phyloP scores from a whole-genome alignment of 2,888 invertebrate genomes.

The Vanessa cardui region DNA sequence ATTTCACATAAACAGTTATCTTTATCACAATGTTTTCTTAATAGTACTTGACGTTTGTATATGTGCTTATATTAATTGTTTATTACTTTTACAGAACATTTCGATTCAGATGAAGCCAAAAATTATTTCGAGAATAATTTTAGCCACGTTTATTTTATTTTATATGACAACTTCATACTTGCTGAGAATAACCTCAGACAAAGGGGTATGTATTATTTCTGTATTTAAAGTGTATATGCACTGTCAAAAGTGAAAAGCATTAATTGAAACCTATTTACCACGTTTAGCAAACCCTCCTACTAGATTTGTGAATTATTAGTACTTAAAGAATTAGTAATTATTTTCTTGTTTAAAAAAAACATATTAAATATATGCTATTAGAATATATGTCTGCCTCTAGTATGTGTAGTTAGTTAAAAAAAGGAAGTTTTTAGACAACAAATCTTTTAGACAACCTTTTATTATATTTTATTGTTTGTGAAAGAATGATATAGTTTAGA shows the following conservation, averaged over 20 bases:
- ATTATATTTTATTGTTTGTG: too few relatives aligned
- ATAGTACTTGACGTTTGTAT: neutral
- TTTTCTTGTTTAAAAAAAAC: neutral
- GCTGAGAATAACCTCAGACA: slow-evolving; percentile 95
- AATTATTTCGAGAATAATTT: slow-evolving; percentile 96
- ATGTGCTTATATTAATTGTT: neutral
- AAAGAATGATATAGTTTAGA: too few relatives aligned
- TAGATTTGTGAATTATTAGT: neutral
- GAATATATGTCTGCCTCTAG: neutral
- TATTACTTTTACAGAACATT: slow-evolving; percentile 87
- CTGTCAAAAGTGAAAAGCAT: neutral
- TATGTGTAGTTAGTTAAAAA: neutral
- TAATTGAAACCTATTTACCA: neutral
- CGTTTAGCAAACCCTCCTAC: neutral
- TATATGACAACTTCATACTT: slow-evolving; percentile 96
- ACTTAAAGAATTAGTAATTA: neutral
- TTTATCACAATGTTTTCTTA: slow-evolving; percentile 7
- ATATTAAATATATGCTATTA: neutral
- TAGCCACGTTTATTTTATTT: slow-evolving; percentile 96
- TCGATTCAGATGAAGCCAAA: slow-evolving; percentile 94
- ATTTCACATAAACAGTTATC: slow-evolving; percentile 22
- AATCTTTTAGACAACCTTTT: too few relatives aligned
- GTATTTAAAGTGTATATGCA: neutral
- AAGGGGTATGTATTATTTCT: slow-evolving; percentile 86
- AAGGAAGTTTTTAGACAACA: too few relatives aligned